A percentile compares a stretch with the other conserved stretches of the same genome.
These are phyloP conservation scores for Syngnathoides biaculeatus DNA, from an alignment of 2,113 vertebrate species.

Conservation along the genomic window DNA sequence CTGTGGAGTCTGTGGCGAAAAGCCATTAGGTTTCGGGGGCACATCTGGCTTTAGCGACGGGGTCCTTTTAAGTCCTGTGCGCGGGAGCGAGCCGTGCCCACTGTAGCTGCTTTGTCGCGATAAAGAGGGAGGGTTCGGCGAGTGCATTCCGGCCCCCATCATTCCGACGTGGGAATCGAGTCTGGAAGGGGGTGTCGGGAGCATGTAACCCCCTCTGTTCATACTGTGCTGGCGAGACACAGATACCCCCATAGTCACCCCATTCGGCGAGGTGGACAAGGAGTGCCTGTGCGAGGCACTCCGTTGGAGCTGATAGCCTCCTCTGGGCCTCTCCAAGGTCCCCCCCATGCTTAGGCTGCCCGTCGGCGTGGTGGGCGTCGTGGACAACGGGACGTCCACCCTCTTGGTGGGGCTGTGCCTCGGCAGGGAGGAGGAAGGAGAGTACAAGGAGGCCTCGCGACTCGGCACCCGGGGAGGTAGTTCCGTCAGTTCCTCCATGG, in stretches of 20 bases:
- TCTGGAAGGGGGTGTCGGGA: conserved; percentile 84
- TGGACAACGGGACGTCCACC: conserved; percentile 90
- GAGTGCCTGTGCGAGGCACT: conserved; percentile 94
- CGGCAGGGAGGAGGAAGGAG: conserved; percentile 91
- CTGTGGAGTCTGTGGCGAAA: conserved; percentile 87
- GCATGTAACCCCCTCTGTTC: conserved; percentile 87
- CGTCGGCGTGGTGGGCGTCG: conserved; percentile 83
- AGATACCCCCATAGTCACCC: conserved; percentile 88
- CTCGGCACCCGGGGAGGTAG: conserved; percentile 93
- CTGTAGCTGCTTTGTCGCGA: conserved; percentile 94
- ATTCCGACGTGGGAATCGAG: conserved; percentile 87
- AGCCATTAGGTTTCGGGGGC: conserved; percentile 93
- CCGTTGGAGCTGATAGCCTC: conserved; percentile 89
- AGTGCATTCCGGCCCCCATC: conserved; percentile 81
- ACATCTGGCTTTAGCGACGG: conserved; percentile 95
- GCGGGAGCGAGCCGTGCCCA: conserved; percentile 91
- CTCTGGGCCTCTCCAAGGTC: conserved; percentile 88
- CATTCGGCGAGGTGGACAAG: conserved; percentile 91
- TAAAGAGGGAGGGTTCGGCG: conserved; percentile 83
- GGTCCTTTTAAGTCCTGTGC: conserved; percentile 92
- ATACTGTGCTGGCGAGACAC: conserved; percentile 92
- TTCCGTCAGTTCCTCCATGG: conserved; percentile 88
- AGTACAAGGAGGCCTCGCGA: conserved; percentile 92
- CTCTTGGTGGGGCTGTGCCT: conserved; percentile 96
- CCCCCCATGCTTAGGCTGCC: conserved; percentile 78